These are phyloP conservation scores for Syngnathus scovelli DNA, from an alignment of 2,113 vertebrate species.

Conservation along the genomic window DNA sequence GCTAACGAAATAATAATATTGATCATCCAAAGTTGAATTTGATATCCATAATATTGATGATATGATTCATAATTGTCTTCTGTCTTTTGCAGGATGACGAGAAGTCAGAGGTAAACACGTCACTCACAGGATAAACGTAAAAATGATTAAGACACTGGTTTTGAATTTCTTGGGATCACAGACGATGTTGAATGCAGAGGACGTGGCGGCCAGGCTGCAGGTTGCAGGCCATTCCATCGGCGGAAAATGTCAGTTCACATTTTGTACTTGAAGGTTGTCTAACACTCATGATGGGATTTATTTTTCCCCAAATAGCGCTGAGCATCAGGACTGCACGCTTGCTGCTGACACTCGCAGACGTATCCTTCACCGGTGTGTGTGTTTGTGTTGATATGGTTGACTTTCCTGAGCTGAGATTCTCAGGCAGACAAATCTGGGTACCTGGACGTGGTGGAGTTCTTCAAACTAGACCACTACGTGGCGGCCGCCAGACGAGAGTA, in stretches of 20 bases:
- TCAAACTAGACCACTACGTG: constrained; percentile 50
- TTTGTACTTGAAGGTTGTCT: neutral
- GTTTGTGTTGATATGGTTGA: neutral
- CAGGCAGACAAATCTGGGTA: constrained; percentile 48
- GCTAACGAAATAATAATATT: neutral
- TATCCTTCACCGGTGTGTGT: constrained; percentile 48
- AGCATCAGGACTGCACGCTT: constrained; percentile 50
- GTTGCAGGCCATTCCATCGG: constrained; percentile 42
- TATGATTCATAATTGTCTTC: neutral
- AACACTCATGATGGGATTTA: neutral
- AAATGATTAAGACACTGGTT: no score
- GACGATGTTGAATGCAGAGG: constrained; percentile 39
- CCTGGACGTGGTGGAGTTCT: constrained; percentile 46
- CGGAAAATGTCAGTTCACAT: constrained; percentile 42
- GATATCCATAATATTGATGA: neutral
- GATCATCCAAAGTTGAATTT: neutral
- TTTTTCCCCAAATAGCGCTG: constrained; percentile 34
- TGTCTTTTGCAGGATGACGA: constrained; percentile 43
- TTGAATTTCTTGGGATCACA: neutral
- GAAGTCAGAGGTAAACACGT: constrained; percentile 30
- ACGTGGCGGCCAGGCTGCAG: constrained; percentile 40
- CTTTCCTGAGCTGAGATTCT: neutral
- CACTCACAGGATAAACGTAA: neutral
- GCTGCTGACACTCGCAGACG: constrained; percentile 53
- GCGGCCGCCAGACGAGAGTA: constrained; percentile 45